Percentiles rank a stretch among this genome's conserved stretches.
phyloP scores from a whole-genome alignment of 2,797 vertebrate genomes.

The Molossus molossus region DNA sequence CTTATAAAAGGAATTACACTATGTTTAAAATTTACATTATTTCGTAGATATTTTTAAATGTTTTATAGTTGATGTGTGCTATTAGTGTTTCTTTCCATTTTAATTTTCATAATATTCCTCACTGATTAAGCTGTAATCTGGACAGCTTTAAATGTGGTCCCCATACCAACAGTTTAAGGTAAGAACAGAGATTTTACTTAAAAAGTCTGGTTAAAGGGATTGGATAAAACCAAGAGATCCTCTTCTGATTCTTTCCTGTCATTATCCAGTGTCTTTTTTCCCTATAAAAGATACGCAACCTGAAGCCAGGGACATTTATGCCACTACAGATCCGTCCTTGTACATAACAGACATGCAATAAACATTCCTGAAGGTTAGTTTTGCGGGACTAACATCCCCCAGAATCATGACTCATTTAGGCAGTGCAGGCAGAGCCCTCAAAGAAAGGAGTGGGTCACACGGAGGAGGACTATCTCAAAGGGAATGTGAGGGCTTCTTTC shows the following conservation, averaged over 20 bases:
- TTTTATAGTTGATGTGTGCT: neutral
- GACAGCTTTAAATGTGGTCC: slow-evolving; percentile 15
- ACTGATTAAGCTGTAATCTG: neutral
- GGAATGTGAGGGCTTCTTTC: neutral
- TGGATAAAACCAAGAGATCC: neutral
- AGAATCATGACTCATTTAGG: slow-evolving; percentile 37
- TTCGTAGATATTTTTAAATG: slow-evolving; percentile 25
- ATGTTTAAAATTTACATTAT: slow-evolving; percentile 55
- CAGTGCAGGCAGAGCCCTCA: neutral
- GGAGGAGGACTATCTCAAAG: neutral
- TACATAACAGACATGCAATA: neutral
- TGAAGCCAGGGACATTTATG: neutral
- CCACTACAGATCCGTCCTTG: neutral
- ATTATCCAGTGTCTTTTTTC: neutral
- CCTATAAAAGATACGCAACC: neutral
- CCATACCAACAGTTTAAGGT: neutral
- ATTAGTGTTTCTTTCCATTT: slow-evolving; percentile 28
- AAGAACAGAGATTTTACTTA: slow-evolving; percentile 37
- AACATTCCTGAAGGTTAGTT: slow-evolving; percentile 41
- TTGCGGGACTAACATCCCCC: neutral
- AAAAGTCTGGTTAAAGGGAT: slow-evolving; percentile 21
- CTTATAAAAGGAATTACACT: slow-evolving; percentile 47
- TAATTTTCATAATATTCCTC: slow-evolving; percentile 50
- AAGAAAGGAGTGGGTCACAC: neutral
- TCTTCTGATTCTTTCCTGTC: neutral